phyloP scores from a whole-genome alignment of 2,888 invertebrate species.

The Heliothis peltigera region DNA sequence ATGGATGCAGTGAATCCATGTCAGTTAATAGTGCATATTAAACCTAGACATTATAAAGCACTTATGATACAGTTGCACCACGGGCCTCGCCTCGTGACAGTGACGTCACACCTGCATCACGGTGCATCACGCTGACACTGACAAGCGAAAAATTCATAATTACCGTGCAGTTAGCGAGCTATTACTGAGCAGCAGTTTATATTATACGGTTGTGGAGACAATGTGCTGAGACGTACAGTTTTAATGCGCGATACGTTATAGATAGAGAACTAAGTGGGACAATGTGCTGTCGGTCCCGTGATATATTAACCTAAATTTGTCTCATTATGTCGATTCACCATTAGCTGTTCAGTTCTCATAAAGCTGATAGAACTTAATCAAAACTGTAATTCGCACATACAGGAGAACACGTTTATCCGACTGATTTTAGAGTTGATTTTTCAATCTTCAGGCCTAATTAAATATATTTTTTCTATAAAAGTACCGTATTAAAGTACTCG shows the following conservation, averaged over 20 bases:
- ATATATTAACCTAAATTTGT: background rate
- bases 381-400: no score
- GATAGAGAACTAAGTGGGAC: background rate
- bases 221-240: background rate
- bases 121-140: slow-evolving; percentile 25
- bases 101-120: slow-evolving; percentile 14
- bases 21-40: slow-evolving; percentile 1
- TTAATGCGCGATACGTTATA: background rate
- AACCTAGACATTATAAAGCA: slow-evolving; percentile 11
- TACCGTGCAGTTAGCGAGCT: slow-evolving; percentile 10
- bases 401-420: no score
- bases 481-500: no score
- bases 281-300: background rate
- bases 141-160: slow-evolving; percentile 57
- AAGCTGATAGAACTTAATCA: background rate
- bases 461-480: no score
- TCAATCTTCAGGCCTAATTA: no score
- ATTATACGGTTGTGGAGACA: slow-evolving; percentile 8
- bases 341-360: background rate
- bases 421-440: no score
- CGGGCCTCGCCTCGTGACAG: slow-evolving; percentile 33
- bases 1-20: background rate
- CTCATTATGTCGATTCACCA: background rate
- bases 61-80: slow-evolving; percentile 16
- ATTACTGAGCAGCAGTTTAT: background rate